Conservation (phyloP, 2,113 vertebrate species). For the Misgurnus mizolepis region DNA sequence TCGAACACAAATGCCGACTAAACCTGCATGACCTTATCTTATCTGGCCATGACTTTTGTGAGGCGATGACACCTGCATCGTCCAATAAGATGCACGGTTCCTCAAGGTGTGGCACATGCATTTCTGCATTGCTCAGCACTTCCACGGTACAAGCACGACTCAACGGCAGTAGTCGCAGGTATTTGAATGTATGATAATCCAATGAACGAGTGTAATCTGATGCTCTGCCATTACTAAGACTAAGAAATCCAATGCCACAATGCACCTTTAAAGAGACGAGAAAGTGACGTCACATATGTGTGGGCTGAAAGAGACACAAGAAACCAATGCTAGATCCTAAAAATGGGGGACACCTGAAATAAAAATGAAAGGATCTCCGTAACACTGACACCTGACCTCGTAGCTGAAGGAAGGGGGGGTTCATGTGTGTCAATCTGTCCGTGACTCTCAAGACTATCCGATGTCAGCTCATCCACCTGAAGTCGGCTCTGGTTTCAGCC, state of each 20-base stretch:
- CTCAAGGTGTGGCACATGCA: neutral
- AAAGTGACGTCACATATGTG: neutral
- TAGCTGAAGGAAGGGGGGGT: neutral
- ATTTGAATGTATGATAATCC: slow-evolving; percentile 2
- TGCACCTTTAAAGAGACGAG: neutral
- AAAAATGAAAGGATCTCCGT: slow-evolving; percentile 26
- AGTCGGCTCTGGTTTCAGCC: slow-evolving; percentile 40
- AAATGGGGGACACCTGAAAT: neutral
- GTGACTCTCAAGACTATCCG: slow-evolving; percentile 55
- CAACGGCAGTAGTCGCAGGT: neutral
- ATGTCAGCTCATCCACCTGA: slow-evolving; percentile 37
- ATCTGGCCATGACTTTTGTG: neutral
- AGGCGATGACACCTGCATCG: neutral
- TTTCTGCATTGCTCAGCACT: neutral
- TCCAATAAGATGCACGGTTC: neutral
- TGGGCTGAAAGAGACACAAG: neutral
- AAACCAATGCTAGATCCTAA: neutral
- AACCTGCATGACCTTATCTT: neutral
- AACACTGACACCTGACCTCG: slow-evolving; percentile 34
- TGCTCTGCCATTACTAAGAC: neutral
- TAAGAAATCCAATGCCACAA: neutral
- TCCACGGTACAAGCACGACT: neutral
- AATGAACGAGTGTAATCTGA: neutral
- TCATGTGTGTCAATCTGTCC: slow-evolving; percentile 43
- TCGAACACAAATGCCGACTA: neutral